Conservation (phyloP, 1,140 invertebrate species). For the silkworm (Bombyx mori) region DNA sequence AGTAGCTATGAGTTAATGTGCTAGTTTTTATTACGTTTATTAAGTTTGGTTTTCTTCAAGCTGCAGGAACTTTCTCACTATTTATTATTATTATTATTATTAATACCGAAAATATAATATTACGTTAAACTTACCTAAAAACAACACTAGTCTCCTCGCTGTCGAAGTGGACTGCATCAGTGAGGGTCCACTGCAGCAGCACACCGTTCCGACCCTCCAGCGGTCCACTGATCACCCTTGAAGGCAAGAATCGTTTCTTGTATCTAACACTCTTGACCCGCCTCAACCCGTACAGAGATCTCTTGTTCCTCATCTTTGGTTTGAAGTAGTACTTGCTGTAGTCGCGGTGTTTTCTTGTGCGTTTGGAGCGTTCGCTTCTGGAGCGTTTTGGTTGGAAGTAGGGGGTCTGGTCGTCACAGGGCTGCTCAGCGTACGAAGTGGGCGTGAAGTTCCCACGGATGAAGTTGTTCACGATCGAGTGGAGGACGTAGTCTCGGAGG, state of each 20-base stretch:
- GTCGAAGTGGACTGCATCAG: constrained; percentile 40
- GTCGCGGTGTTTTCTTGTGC: constrained; percentile 26
- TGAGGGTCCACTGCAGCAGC: constrained; percentile 48
- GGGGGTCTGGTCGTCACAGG: constrained; percentile 41
- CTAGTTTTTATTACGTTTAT: too few species aligned
- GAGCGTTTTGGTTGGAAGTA: constrained; percentile 49
- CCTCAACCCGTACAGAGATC: constrained; percentile 30
- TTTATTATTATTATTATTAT: too few species aligned
- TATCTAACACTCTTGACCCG: constrained; percentile 28
- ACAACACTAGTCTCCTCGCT: constrained; percentile 51
- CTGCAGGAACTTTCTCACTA: too few species aligned
- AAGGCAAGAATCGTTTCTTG: constrained; percentile 35
- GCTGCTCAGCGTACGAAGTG: constrained; percentile 39
- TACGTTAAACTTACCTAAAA: constrained; percentile 52
- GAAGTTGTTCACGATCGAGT: constrained; percentile 41
- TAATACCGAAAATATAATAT: too few species aligned
- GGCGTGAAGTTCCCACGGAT: constrained; percentile 59
- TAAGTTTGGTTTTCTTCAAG: too few species aligned
- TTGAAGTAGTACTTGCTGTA: constrained; percentile 39
- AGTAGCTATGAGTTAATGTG: too few species aligned
- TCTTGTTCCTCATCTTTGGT: constrained; percentile 34
- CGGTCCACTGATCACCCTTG: constrained; percentile 45
- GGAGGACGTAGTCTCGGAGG: constrained; percentile 50
- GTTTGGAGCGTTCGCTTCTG: constrained; percentile 32
- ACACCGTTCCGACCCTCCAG: constrained; percentile 32